Percentiles rank a stretch among this genome's conserved stretches.
phyloP scores from a whole-genome alignment of 2,888 invertebrate genomes.

The Ligdia adustata region DNA sequence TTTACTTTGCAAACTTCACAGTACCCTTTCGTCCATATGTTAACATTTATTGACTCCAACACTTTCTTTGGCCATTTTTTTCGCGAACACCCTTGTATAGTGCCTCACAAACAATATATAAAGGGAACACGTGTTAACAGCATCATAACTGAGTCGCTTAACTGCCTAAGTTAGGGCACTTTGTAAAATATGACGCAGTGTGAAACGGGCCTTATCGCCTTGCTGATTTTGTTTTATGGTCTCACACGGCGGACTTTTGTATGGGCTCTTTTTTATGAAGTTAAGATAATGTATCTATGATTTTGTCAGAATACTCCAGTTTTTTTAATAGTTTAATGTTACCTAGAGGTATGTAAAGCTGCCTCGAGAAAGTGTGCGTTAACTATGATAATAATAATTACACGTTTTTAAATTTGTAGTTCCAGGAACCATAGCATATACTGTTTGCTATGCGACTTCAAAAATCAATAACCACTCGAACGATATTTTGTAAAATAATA shows the following conservation, averaged over 20 bases:
- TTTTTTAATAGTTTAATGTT: too few relatives aligned
- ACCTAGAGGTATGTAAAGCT: too few relatives aligned
- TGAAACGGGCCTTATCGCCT: constrained; percentile 69
- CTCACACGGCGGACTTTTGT: constrained; percentile 20
- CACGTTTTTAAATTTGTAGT: too few relatives aligned
- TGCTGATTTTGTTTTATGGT: constrained; percentile 60
- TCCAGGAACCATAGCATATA: too few relatives aligned
- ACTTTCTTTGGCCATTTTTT: constrained; percentile 51
- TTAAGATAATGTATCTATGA: too few relatives aligned
- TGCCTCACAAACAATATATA: constrained; percentile 70
- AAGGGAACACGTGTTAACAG: constrained; percentile 80
- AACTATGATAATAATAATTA: too few relatives aligned
- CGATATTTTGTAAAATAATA: too few relatives aligned
- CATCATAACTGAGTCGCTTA: constrained; percentile 76
- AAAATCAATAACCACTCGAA: too few relatives aligned
- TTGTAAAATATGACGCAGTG: constrained; percentile 80
- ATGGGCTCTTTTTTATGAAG: constrained; percentile 13
- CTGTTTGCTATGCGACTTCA: too few relatives aligned
- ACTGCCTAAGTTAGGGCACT: constrained; percentile 81
- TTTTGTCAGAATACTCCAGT: too few relatives aligned
- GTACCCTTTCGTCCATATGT: constrained; percentile 27
- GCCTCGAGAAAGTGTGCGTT: too few relatives aligned
- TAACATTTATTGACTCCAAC: constrained; percentile 32
- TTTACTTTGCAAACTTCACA: constrained; percentile 1
- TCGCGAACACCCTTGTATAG: constrained; percentile 59